Percentiles rank a stretch among this genome's conserved stretches.
These are phyloP conservation scores for Caradrina kadenii DNA, from an alignment of 2,888 invertebrate species.

Conservation along the genomic window DNA sequence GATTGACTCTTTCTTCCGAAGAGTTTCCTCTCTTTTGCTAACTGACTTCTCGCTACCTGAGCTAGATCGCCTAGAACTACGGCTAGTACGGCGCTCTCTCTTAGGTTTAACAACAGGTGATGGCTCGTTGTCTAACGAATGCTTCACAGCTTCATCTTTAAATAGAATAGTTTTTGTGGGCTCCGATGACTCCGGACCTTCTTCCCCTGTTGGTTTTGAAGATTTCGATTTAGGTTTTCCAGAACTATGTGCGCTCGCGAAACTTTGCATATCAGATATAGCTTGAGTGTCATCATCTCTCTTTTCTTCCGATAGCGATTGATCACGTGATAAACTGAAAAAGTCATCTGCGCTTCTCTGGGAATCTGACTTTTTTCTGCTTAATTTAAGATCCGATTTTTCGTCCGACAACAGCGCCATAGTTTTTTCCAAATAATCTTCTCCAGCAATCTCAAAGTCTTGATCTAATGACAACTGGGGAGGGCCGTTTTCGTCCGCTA, in stretches of 20 bases:
- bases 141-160: constrained; percentile 77
- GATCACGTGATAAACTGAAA: constrained; percentile 91
- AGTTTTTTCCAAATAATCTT: constrained; percentile 90
- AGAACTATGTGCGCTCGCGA: constrained; percentile 92
- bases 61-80: constrained; percentile 84
- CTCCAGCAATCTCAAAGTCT: constrained; percentile 87
- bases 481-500: constrained; percentile 93
- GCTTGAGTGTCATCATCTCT: constrained; percentile 91
- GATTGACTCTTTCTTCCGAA: constrained; percentile 56
- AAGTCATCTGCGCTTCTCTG: constrained; percentile 91
- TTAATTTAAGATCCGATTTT: constrained; percentile 89
- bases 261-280: constrained; percentile 91
- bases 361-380: constrained; percentile 92
- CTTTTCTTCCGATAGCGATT: constrained; percentile 91
- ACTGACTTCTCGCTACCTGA: constrained; percentile 88
- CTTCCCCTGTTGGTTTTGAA: constrained; percentile 77
- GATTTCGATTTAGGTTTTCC: constrained; percentile 84
- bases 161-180: constrained; percentile 75
- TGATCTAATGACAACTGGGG: constrained; percentile 88
- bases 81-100: constrained; percentile 83
- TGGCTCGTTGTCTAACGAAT: constrained; percentile 58
- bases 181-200: constrained; percentile 79
- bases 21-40: constrained; percentile 79
- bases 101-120: constrained; percentile 70
- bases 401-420: constrained; percentile 88